phyloP scores from a whole-genome alignment of 2,113 vertebrate genomes.

The Oreotragus oreotragus region DNA sequence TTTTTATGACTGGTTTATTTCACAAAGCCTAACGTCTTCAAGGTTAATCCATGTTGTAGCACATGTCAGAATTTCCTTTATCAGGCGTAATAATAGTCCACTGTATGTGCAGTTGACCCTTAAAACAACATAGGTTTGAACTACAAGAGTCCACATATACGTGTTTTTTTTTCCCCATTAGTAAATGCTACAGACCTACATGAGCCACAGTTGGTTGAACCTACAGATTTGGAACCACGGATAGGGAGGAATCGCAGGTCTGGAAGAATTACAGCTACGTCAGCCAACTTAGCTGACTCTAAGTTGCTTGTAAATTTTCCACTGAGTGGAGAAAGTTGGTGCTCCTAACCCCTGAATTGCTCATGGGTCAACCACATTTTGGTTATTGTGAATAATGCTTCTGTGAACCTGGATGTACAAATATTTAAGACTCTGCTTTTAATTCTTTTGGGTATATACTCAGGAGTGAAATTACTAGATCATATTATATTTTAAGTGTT shows the following conservation, averaged over 20 bases:
- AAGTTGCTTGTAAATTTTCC: background rate
- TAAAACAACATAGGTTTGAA: background rate
- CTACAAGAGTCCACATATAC: background rate
- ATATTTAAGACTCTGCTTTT: background rate
- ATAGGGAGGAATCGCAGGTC: background rate
- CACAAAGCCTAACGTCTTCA: background rate
- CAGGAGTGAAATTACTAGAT: background rate
- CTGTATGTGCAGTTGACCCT: background rate
- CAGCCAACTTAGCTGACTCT: background rate
- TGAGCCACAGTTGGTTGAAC: background rate
- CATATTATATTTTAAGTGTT: background rate
- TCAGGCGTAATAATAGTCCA: background rate
- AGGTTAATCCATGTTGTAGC: background rate
- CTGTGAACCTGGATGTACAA: background rate
- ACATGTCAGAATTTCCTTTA: background rate
- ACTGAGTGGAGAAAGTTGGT: background rate
- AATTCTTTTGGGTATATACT: background rate
- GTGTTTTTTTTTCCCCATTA: background rate
- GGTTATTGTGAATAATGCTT: background rate
- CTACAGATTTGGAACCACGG: background rate
- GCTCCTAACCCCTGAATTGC: background rate
- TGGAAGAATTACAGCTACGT: background rate
- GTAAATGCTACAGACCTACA: background rate
- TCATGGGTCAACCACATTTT: background rate
- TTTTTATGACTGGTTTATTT: background rate